Base-by-base conservation (phyloP, 2,888 invertebrate species). In the Drosophila phalerata region DNA sequence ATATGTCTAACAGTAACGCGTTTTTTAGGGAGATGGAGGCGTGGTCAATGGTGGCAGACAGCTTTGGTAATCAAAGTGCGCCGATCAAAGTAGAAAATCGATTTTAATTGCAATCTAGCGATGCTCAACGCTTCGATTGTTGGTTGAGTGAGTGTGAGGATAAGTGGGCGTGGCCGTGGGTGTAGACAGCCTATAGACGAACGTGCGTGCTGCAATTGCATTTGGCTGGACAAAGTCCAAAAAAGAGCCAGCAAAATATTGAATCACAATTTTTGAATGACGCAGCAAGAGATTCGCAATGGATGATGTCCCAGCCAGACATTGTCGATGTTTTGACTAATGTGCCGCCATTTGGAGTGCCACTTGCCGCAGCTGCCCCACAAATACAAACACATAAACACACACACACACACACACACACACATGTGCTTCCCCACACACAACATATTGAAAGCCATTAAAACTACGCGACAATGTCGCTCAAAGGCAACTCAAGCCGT, bases 41-140 rank as follows among this genome's bases (percentile, higher is more conserved):
- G 61, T 53, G 74, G 57, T 47, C 38, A 5, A 22, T 60, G 56
- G 37, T 60, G 66, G 52, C 45, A 53, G 64, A 81, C 85, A 75
- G 85, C 85, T 77, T 73, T 75, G 75, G 85, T 82, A 85, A 79
- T 88, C 89, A 79, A 81, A 84, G 82, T 87, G 71, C 75, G 67
- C 73, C 76, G 84, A 88, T 84, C 89, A 84, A 88, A 89, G 84
- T 79, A 55, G 67, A 88, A 84, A 84, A 87, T 88, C 84, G 88
- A 84, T 89, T 88, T 84, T 84, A 84, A 84, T 84, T 84, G 84
- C 89, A 89, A 88, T 88, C 88, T 69, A 77, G 78, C 67, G 65
- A 65, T 78, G 74, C 73, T 69, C 61, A 63, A 28, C 69, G 64
- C 66, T 66, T 68, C 79, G 63, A 68, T 83, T 71, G 75, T 70